A percentile compares a stretch with the other conserved stretches of the same genome.
These are phyloP conservation scores for Caranx melampygus DNA, from an alignment of 2,113 vertebrate species.

Conservation along the genomic window DNA sequence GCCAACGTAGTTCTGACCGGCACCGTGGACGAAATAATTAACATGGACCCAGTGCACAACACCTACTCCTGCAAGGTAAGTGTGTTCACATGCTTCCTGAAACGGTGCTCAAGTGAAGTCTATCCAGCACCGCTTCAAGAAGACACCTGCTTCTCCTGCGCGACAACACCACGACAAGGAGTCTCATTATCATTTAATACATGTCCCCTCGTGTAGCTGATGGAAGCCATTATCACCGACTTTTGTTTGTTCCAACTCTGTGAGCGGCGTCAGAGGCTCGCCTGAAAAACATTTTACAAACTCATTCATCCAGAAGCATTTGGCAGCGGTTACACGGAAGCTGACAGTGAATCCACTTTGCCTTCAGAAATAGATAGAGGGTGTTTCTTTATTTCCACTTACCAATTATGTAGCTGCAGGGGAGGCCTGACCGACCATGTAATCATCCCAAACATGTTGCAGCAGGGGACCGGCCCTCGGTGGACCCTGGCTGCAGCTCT, in stretches of 20 bases:
- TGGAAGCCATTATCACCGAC: conserved; percentile 24
- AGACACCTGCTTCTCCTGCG: conserved; percentile 61
- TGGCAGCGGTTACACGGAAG: conserved; percentile 26
- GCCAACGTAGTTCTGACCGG: conserved; percentile 96
- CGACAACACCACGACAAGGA: neutral
- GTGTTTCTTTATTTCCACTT: conserved; percentile 18
- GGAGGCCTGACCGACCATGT: conserved; percentile 57
- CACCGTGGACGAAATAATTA: conserved; percentile 97
- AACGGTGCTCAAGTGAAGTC: neutral
- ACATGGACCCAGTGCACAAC: conserved; percentile 96
- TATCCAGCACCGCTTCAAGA: neutral
- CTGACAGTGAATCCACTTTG: conserved; percentile 43
- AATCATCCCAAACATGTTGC: conserved; percentile 67
- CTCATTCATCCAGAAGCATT: conserved; percentile 52
- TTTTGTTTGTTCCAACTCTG: conserved; percentile 7
- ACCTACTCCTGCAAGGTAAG: conserved; percentile 98
- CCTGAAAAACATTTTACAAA: conserved; percentile 42
- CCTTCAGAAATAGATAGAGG: conserved; percentile 35
- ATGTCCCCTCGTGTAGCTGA: conserved; percentile 1
- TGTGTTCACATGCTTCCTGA: neutral
- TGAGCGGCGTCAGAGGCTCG: conserved; percentile 22
- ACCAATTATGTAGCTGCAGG: conserved; percentile 55
- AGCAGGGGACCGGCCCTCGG: conserved; percentile 51
- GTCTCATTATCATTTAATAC: neutral
- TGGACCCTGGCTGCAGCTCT: conserved; percentile 39